Conservation (phyloP, 2,113 vertebrate species). For the Podilymbus podiceps region DNA sequence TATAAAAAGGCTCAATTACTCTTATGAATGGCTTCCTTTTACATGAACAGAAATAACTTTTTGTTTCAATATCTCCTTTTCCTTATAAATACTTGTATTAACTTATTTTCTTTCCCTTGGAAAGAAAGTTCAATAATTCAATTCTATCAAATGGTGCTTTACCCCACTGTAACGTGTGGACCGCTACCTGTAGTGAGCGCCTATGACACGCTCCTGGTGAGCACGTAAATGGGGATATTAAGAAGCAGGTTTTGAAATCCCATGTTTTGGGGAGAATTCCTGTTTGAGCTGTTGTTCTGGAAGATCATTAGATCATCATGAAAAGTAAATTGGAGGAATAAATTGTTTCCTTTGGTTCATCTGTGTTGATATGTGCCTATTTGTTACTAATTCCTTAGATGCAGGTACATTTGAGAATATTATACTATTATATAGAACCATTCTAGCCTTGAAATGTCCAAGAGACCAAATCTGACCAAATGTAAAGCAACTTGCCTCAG, state of each 20-base stretch:
- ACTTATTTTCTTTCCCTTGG: neutral
- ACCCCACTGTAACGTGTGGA: rapidly evolving
- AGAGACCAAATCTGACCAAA: neutral
- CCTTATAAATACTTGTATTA: neutral
- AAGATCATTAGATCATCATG: neutral
- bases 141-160: neutral
- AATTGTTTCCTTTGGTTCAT: neutral
- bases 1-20: neutral
- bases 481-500: neutral
- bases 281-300: neutral
- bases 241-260: neutral
- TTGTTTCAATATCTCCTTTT: neutral
- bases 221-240: neutral
- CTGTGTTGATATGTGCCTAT: neutral
- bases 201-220: too few species aligned
- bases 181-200: neutral
- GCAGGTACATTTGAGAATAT: neutral
- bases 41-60: neutral
- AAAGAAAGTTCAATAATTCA: neutral
- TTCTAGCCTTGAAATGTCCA: neutral
- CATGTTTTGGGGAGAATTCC: neutral
- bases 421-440: neutral
- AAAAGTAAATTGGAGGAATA: neutral
- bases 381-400: neutral
- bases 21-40: neutral